A percentile compares a stretch with the other conserved stretches of the same genome.
Conservation (phyloP, 2,888 invertebrate species). For the Epirrhoe alternata region DNA sequence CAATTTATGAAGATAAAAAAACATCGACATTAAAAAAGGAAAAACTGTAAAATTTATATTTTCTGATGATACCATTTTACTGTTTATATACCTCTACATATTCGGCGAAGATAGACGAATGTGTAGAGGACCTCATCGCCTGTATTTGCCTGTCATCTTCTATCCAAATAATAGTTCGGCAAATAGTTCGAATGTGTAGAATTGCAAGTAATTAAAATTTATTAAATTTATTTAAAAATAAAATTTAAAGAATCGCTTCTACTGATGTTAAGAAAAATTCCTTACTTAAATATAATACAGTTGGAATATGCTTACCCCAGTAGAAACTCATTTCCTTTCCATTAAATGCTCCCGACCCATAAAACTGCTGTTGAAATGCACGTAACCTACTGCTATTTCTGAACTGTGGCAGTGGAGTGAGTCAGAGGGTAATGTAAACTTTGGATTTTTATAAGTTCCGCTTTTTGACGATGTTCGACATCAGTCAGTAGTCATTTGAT, state of each 20-base stretch:
- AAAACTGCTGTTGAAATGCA: slow-evolving; percentile 8
- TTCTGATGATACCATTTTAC: no score
- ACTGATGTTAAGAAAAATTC: not conserved
- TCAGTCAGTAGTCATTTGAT: not conserved
- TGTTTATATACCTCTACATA: no score
- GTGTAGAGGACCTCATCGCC: no score
- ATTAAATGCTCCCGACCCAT: slow-evolving; percentile 9
- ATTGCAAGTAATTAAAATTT: no score
- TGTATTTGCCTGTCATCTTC: no score
- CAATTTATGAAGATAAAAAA: no score
- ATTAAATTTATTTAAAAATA: no score
- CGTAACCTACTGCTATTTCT: slow-evolving; percentile 25
- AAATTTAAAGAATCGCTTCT: not conserved
- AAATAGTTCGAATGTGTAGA: no score
- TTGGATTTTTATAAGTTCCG: slow-evolving; percentile 13
- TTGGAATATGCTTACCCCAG: not conserved
- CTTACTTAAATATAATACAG: not conserved
- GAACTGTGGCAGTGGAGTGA: slow-evolving; percentile 28
- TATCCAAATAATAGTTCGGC: no score
- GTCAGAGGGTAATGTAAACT: slow-evolving; percentile 23
- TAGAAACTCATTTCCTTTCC: slow-evolving; percentile 1
- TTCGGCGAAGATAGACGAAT: no score
- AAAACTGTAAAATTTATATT: no score
- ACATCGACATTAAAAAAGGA: no score
- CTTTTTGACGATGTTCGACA: slow-evolving; percentile 6